Conservation (phyloP, 1,140 invertebrate genomes). For the Augochlora pura region DNA sequence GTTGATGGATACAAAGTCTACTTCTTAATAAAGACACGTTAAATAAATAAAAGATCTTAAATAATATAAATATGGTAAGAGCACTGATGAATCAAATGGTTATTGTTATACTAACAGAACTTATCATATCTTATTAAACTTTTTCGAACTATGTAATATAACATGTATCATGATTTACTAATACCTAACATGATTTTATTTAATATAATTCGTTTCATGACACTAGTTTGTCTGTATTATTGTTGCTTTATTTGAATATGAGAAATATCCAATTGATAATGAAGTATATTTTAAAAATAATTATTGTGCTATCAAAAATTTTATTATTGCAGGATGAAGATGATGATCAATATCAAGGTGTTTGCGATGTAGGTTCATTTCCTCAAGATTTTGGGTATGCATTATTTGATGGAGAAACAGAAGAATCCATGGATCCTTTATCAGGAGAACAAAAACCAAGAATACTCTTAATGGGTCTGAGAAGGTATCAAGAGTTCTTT, state of each 20-base stretch:
- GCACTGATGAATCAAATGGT: not conserved
- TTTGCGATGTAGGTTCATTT: slow-evolving; percentile 89
- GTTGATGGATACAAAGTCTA: slow-evolving; percentile 18
- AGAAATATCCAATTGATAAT: not conserved
- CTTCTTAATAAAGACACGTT: not conserved
- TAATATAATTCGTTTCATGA: not conserved
- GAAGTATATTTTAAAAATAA: not conserved
- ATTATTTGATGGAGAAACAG: slow-evolving; percentile 88
- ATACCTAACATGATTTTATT: not conserved
- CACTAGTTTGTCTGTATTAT: not conserved
- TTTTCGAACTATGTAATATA: not conserved
- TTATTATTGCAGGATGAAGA: slow-evolving; percentile 70
- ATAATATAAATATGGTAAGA: slow-evolving; percentile 37
- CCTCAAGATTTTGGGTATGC: slow-evolving; percentile 96
- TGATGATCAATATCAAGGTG: slow-evolving; percentile 78
- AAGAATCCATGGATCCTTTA: slow-evolving; percentile 82
- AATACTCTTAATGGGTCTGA: slow-evolving; percentile 96
- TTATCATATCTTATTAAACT: slow-evolving; percentile 4
- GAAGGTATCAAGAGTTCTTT: slow-evolving; percentile 84
- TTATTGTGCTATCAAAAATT: not conserved
- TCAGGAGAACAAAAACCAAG: slow-evolving; percentile 91
- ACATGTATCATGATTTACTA: not conserved
- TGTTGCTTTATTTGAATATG: not conserved
- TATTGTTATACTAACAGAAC: not conserved
- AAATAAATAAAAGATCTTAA: slow-evolving; percentile 29